Conservation (phyloP, 2,113 vertebrate species). For the Sterrhoptilus dennistouni region DNA sequence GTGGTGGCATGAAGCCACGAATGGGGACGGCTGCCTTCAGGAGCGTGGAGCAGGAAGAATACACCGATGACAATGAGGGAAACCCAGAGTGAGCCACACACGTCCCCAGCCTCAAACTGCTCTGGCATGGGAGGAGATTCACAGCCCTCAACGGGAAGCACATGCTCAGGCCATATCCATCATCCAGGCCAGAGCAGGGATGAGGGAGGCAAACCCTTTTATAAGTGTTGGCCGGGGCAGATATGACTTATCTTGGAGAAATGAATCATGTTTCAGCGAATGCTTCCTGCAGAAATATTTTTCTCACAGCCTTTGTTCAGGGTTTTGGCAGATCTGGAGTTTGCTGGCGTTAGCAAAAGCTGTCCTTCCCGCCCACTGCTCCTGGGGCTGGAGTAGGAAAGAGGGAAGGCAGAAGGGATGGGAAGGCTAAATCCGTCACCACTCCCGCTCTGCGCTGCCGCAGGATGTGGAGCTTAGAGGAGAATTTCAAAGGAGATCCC, state of each 20-base stretch:
- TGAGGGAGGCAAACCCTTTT: neutral
- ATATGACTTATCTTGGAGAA: conserved; percentile 18
- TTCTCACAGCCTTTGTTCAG: conserved; percentile 52
- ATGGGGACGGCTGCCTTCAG: neutral
- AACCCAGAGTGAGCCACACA: neutral
- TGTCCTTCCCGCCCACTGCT: neutral
- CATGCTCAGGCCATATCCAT: fast-evolving
- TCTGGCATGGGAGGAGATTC: no score
- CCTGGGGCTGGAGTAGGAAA: conserved; percentile 12
- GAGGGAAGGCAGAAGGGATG: neutral
- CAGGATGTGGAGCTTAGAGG: neutral
- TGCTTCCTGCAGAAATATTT: conserved; percentile 49
- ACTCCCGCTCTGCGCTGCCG: neutral
- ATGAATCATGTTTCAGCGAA: conserved; percentile 47
- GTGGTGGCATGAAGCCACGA: neutral
- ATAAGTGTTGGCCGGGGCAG: neutral
- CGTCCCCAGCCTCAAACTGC: neutral
- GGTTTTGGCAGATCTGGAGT: conserved; percentile 43
- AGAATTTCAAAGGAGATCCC: neutral
- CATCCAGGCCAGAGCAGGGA: neutral
- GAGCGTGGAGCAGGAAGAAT: neutral
- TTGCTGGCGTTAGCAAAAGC: conserved; percentile 52
- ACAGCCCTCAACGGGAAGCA: neutral
- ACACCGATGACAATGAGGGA: fast-evolving
- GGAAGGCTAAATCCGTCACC: neutral